phyloP scores from a whole-genome alignment of 2,113 vertebrate species.

The Tychaedon coryphoeus region DNA sequence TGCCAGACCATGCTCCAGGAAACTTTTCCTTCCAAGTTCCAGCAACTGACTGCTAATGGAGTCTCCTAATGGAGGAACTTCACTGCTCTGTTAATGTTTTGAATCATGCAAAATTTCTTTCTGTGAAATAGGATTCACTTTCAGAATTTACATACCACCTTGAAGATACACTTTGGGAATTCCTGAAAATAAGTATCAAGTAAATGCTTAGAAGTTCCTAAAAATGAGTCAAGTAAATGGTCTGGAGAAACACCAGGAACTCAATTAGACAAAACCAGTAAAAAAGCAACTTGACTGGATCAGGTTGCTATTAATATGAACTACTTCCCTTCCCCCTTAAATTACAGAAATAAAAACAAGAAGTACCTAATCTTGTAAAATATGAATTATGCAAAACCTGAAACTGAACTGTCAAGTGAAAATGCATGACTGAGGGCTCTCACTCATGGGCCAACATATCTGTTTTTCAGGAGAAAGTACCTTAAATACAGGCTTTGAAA shows the following conservation, averaged over 20 bases:
- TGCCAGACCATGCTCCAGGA: not conserved
- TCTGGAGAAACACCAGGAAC: not conserved
- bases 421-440: not conserved
- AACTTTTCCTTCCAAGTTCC: not conserved
- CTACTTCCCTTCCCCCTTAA: not conserved
- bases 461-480: not conserved
- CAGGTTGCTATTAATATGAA: not conserved
- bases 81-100: not conserved
- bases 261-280: not conserved
- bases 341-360: conserved; percentile 37
- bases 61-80: not conserved
- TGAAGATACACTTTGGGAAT: not conserved
- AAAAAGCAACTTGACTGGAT: not conserved
- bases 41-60: not conserved
- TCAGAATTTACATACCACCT: not conserved
- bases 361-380: conserved; percentile 2
- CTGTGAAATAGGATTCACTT: not conserved
- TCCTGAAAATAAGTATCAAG: not conserved
- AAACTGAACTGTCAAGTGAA: not conserved
- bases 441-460: not conserved
- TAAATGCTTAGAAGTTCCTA: not conserved
- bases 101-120: not conserved
- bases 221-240: not conserved
- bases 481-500: not conserved
- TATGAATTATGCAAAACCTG: not conserved